Percentiles rank a stretch among this genome's conserved stretches.
Evolutionary conservation across 2,113 vertebrate genomes (phyloP).

Genomic region (Anser brachyrhynchus): DNA sequence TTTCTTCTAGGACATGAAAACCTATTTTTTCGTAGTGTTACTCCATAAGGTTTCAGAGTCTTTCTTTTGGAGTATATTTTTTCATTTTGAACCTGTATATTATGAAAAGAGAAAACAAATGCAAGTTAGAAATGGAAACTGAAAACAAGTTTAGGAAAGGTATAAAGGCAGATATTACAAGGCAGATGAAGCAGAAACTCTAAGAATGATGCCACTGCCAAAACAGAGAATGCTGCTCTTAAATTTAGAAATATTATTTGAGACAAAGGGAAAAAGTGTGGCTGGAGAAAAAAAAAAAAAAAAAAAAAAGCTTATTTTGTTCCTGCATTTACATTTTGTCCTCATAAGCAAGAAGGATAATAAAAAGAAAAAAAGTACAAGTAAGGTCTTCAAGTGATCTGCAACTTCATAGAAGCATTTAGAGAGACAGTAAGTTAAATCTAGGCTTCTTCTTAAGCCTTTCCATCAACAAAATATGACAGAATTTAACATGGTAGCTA

Average conservation of each 20-base stretch:
- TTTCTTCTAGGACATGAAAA: not conserved
- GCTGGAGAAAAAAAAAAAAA: not conserved
- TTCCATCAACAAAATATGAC: not conserved
- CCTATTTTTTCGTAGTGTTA: not conserved
- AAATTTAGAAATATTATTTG: not conserved
- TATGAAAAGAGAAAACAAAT: not conserved
- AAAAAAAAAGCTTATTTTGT: not conserved
- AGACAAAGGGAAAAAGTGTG: fast-evolving
- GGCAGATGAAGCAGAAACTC: not conserved
- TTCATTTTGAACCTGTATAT: not conserved
- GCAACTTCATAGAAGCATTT: fast-evolving
- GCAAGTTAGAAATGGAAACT: not conserved
- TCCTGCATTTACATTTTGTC: not conserved
- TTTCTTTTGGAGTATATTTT: not conserved
- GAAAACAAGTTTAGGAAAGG: not conserved
- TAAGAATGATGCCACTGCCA: not conserved
- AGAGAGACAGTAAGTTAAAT: not conserved
- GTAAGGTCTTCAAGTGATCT: not conserved
- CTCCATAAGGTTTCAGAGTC: not conserved
- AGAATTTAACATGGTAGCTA: not conserved
- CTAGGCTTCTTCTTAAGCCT: not conserved
- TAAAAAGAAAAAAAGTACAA: not conserved
- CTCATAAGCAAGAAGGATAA: fast-evolving
- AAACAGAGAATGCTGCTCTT: not conserved
- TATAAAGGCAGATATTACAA: not conserved